Evolutionary conservation across 2,888 invertebrate genomes (phyloP), one percentile per base, ranked within the genome.

Genomic region (Arge pagana): DNA sequence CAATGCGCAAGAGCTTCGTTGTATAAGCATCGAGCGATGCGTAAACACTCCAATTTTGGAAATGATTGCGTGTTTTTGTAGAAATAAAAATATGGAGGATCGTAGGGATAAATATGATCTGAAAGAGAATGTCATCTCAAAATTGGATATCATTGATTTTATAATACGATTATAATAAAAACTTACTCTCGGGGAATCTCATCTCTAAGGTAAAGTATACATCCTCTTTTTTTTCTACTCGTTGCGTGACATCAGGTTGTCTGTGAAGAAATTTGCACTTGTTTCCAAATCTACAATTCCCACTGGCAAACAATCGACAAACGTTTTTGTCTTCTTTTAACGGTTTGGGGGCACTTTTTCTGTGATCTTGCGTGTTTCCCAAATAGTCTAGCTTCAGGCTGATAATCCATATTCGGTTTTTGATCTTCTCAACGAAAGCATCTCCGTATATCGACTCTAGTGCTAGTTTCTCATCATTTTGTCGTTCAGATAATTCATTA

Each of bases 401-500:
- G 0, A 91, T 77, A 56, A 79, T 82, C 91, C 91, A 92, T 13
- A 90, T 81, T 26, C 71, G 65, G 75, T 89, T 84, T 48, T 80
- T 79, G 50, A 89, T 86, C 69, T 86, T 88, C 55, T 86, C 85
- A 63, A 79, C 80, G 70, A 88, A 90, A 23, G 81, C 80, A 23
- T 80, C 77, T 53, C 88, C 90, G 64, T 90, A 92, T 57, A 91
- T 91, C 11, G 90, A 89, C 74, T 88, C 84, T 24, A 92, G 74
- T 0, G 87, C 88, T 56, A 85, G 84, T 72, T 85, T 85, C 67
- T 92, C 91, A 50, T 90, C 90, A 7, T 75, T 76, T 54, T 85
- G 81, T 77, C 85, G 85, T 70, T 88, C 87, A 21, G 83, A 57
- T 31, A 88, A 67, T 63, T 87, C 85, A 3, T 78, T 66, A 56